Percentiles rank a stretch among this genome's conserved stretches.
phyloP scores from a whole-genome alignment of 2,888 invertebrate genomes.

The Cinara cedri region DNA sequence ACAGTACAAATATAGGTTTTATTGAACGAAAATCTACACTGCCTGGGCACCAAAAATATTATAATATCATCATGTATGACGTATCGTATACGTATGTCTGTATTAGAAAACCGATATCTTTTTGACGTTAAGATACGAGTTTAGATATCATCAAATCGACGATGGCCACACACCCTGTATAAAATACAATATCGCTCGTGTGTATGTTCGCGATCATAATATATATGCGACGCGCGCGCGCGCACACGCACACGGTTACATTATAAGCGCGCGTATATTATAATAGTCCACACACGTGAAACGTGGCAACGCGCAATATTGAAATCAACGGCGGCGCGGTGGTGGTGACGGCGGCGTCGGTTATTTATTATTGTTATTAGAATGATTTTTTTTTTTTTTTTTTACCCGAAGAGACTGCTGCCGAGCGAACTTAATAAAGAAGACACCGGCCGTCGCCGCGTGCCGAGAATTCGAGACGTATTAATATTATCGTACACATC shows the following conservation, averaged over 20 bases:
- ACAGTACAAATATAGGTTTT: too few relatives aligned
- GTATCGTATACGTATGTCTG: too few relatives aligned
- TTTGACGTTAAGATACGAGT: too few relatives aligned
- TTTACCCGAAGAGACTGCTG: not conserved
- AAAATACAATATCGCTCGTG: not conserved
- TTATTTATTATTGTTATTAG: constrained; percentile 29
- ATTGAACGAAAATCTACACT: too few relatives aligned
- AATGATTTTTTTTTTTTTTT: not conserved
- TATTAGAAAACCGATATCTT: too few relatives aligned
- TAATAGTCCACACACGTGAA: constrained; percentile 43
- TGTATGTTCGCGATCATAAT: not conserved
- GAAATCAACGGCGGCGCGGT: constrained; percentile 37
- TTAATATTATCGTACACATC: too few relatives aligned
- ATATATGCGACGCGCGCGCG: not conserved
- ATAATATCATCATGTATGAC: too few relatives aligned
- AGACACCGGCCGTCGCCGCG: not conserved
- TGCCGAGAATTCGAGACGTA: not conserved
- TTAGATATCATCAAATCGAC: too few relatives aligned
- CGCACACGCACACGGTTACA: not conserved
- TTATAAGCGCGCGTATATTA: not conserved
- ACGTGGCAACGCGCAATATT: constrained; percentile 52
- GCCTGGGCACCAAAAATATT: too few relatives aligned
- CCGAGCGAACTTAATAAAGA: constrained; percentile 3
- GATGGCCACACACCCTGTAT: too few relatives aligned
- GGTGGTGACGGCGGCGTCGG: not conserved